These are phyloP conservation scores for Dendropsophus ebraccatus DNA, from an alignment of 2,113 vertebrate genomes.

Conservation along the genomic window DNA sequence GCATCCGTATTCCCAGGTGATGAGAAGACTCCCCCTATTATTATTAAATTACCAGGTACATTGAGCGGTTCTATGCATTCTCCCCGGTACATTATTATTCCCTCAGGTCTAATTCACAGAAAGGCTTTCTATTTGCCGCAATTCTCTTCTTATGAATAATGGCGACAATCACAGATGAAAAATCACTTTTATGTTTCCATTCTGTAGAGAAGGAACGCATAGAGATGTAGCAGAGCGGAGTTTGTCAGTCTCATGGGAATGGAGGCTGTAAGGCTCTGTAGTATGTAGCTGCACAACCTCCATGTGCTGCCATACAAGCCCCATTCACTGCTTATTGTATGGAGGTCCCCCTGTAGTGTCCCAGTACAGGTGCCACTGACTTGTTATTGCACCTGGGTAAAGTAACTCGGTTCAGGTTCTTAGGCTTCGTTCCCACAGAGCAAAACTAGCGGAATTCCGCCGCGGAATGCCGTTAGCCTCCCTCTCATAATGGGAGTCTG, in stretches of 20 bases:
- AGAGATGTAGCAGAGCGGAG: neutral
- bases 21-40: neutral
- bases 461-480: no score
- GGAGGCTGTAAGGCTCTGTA: no score
- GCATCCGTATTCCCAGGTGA: neutral
- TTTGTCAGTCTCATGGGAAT: neutral
- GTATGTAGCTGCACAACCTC: no score
- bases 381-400: no score
- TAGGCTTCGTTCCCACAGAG: no score
- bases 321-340: no score
- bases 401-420: no score
- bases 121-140: constrained; percentile 65
- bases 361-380: no score
- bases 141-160: constrained; percentile 71
- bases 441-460: no score
- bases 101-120: constrained; percentile 68
- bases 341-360: no score
- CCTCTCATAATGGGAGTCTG: no score
- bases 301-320: no score
- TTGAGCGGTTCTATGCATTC: constrained; percentile 18
- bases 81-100: constrained; percentile 52
- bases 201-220: constrained; percentile 9
- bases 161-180: constrained; percentile 69
- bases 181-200: constrained; percentile 76
- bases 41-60: constrained; percentile 11